Base-by-base conservation (phyloP, 2,797 vertebrate species). In the Aphelocoma californica region DNA sequence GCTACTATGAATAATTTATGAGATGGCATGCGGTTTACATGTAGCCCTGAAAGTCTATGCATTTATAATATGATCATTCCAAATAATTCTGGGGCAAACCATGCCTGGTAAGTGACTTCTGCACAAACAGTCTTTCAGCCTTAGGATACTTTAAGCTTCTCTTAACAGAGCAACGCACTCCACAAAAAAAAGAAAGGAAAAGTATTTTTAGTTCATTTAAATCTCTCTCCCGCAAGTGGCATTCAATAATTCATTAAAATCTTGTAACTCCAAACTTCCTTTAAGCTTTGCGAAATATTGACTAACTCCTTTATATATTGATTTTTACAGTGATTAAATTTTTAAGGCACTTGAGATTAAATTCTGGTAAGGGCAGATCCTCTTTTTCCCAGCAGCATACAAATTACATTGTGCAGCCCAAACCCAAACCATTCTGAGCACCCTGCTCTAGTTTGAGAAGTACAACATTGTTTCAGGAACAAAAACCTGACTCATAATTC, bases 1-100 rank as follows among this genome's bases (percentile, higher is more conserved):
- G 99, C 98, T 96, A 95, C 51, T 93, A 98, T 99, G 98, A 99
- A 99, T 99, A 98, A 99, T 99, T 98, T 98, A 99, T 98, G 96
- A 97, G 98, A 97, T 98, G 97, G 98, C 98, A 98, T 93, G 97
- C 97, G 97, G 98, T 98, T 99, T 98, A 98, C 98, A 98, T 98
- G 98, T 98, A 98, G 98, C 98, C 98, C 98, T 98, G 98, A 97
- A 98, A 98, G 98, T 97, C 98, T 97, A 92, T 96, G 97, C 98
- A 98, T 99, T 99, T 98, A 98, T 99, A 99, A 99, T 98, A 97
- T 42, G 90, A 98, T 97, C 97, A 98, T 97, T 98, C 97, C 94
- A 98, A 98, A 98, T 98, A 98, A 98, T 98, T 97, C 98, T 98
- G 97, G 98, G 98, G 97, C 98, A 98, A 98, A 93, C 96, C 95